These are phyloP conservation scores for Leptinotarsa peninsularis DNA, from an alignment of 2,888 invertebrate genomes.

Conservation along the genomic window DNA sequence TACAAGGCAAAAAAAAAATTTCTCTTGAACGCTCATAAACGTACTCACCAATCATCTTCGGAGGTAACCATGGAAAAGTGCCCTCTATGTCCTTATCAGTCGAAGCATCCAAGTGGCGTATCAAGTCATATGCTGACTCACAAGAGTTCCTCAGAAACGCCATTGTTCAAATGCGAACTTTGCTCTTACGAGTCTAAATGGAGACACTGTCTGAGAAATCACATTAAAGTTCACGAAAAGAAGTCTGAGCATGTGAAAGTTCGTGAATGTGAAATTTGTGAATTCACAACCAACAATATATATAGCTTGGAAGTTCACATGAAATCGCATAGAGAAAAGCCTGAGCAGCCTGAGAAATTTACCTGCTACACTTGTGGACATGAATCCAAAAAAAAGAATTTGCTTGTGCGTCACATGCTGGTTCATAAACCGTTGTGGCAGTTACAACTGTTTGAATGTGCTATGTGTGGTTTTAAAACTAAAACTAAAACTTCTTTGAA, in stretches of 20 bases:
- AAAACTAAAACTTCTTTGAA: neutral
- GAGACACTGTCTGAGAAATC: constrained; percentile 21
- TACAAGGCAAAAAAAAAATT: neutral
- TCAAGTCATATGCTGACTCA: constrained; percentile 20
- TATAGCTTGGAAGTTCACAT: constrained; percentile 16
- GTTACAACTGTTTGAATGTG: constrained; percentile 4
- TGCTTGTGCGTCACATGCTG: neutral
- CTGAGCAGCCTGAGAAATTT: neutral
- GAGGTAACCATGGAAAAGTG: constrained; percentile 19
- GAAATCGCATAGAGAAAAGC: neutral
- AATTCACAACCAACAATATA: constrained; percentile 14
- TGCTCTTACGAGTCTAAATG: constrained; percentile 27
- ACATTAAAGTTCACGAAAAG: constrained; percentile 23
- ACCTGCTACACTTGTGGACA: constrained; percentile 12
- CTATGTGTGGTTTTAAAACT: neutral
- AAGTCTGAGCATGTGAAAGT: neutral
- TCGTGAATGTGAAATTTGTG: constrained; percentile 17
- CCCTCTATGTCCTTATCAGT: constrained; percentile 22
- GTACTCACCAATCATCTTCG: neutral
- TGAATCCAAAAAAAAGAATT: neutral
- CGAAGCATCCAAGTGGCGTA: constrained; percentile 2
- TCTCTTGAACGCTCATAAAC: neutral
- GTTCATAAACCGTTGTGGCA: neutral
- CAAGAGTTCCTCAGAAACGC: constrained; percentile 16
- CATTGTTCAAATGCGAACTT: constrained; percentile 21